phyloP scores from a whole-genome alignment of 2,888 invertebrate species.

The Hirtodrosophila alboralis region DNA sequence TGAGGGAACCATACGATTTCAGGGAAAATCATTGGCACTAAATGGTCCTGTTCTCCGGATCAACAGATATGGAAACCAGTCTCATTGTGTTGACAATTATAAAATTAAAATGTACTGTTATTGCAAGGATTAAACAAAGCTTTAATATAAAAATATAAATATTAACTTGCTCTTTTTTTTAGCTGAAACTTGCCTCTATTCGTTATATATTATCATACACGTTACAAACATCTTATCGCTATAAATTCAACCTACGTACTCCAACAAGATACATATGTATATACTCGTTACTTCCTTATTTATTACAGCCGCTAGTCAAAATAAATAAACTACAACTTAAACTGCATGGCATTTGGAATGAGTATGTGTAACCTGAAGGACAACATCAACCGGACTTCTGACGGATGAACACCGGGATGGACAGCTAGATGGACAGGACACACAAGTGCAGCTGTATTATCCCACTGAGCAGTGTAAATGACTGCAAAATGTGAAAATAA shows the following conservation, averaged over 20 bases:
- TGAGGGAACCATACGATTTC: slow-evolving; percentile 32
- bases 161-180: no score
- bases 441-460: slow-evolving; percentile 41
- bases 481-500: slow-evolving; percentile 71
- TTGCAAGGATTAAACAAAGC: slow-evolving; percentile 11
- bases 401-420: slow-evolving; percentile 43
- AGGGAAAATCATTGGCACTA: slow-evolving; percentile 1
- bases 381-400: slow-evolving; percentile 47
- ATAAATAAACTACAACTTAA: slow-evolving; percentile 36
- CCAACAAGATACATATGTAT: no score
- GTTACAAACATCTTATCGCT: no score
- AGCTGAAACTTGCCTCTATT: no score
- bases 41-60: slow-evolving; percentile 44
- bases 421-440: slow-evolving; percentile 22
- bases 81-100: slow-evolving; percentile 38
- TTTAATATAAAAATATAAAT: no score
- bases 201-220: no score
- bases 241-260: no score
- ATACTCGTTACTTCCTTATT: slow-evolving; percentile 12
- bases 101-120: slow-evolving; percentile 50
- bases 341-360: slow-evolving; percentile 28
- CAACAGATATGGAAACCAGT: slow-evolving; percentile 45
- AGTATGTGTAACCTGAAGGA: slow-evolving; percentile 30
- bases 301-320: slow-evolving; percentile 33
- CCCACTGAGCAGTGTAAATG: slow-evolving; percentile 61